Base-by-base conservation (phyloP, 2,888 invertebrate genomes). In the Aricia artaxerxes region DNA sequence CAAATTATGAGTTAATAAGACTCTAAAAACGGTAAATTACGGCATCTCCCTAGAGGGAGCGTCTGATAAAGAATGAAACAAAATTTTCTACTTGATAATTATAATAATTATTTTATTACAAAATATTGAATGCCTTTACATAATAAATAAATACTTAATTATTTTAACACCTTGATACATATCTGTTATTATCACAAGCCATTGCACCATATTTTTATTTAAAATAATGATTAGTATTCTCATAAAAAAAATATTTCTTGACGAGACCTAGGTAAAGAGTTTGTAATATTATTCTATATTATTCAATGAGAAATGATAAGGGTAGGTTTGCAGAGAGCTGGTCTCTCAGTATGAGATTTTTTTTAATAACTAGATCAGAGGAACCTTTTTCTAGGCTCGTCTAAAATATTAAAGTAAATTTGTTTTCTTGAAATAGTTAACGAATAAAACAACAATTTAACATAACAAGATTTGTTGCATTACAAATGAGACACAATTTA, bases 381-480 rank as follows among this genome's bases (percentile, higher is more conserved):
- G 57, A 24, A 24, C 24, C 24, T 24, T 13, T 53, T 53, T 53
- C 53, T 53, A 53, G 16, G 16, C 13, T 57, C 16, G 57, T 57
- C 16, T 57, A 57, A 9, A 31, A 64, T 11, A 64, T 64, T 24
- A 31, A 64, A 64, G 31, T 64, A 9, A 44, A 73, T 44, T n/a
- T 24, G 9, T 11, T 75, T 44, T 24, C 16, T 9, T 75, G 24
- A 75, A 31, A n/a, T 53, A 49, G 53, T 49, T 7, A 49, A 53
- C 49, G 24, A 75, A 75, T 49, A 24, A 75, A 49, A n/a, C n/a
- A 75, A 75, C 11, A 53, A 75, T 75, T 75, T 49, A n/a, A 49
- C 5, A 75, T 24, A 44, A 73, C 44, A 53, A 73, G 61, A 49
- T 73, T 53, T 75, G 49, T 75, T 31, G 49, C 31, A 75, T 49